A percentile compares a stretch with the other conserved stretches of the same genome.
Evolutionary conservation across 2,113 vertebrate genomes (phyloP).

Genomic region (Bubo scandiacus): DNA sequence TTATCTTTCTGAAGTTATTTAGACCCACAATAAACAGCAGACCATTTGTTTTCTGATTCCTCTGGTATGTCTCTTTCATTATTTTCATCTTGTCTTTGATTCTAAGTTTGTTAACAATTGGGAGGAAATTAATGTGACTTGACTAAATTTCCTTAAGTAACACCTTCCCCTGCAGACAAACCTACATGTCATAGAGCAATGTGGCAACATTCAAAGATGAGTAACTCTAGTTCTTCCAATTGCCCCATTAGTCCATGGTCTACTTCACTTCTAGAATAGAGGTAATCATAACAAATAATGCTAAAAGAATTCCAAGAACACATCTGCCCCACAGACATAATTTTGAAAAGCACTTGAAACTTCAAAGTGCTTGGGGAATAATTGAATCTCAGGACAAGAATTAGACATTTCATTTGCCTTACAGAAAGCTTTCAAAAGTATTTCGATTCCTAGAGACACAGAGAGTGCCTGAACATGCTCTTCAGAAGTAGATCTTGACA

Average conservation of each 20-base stretch:
- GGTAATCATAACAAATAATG: neutral
- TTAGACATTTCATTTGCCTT: neutral
- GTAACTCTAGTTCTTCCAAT: neutral
- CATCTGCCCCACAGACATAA: neutral
- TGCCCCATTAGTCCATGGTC: neutral
- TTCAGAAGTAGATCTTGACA: neutral
- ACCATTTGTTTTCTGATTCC: neutral
- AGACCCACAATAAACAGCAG: slow-evolving; percentile 56
- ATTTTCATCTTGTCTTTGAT: neutral
- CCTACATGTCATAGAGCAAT: neutral
- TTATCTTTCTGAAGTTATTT: slow-evolving; percentile 3
- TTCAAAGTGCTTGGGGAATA: neutral
- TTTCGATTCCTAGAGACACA: neutral
- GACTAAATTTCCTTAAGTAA: neutral
- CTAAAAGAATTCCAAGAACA: neutral
- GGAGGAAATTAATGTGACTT: neutral
- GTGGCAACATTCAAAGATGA: neutral
- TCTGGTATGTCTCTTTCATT: neutral
- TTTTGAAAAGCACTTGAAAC: neutral
- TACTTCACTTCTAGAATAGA: neutral
- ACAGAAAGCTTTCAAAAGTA: neutral
- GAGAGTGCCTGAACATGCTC: neutral
- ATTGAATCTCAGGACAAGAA: neutral
- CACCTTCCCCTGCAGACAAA: neutral
- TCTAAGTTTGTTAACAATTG: neutral